Evolutionary conservation across 2,888 invertebrate genomes (phyloP).

Genomic region (Plusia festucae): DNA sequence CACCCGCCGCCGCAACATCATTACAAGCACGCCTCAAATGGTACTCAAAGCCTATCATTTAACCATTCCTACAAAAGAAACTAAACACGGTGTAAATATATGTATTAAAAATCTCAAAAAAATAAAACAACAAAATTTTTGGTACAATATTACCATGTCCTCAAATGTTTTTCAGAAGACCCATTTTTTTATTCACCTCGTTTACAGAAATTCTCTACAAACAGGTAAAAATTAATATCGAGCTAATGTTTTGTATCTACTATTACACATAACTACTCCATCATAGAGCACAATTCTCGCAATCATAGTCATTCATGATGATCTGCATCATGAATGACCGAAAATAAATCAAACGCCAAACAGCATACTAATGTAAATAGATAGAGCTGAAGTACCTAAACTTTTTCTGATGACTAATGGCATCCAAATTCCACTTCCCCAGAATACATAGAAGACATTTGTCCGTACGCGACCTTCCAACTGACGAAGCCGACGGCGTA

Average conservation of each 20-base stretch:
- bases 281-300: not conserved
- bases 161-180: no score
- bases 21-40: slow-evolving; percentile 85
- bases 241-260: not conserved
- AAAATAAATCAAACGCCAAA: no score
- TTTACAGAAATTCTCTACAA: not conserved
- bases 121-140: no score
- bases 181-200: no score
- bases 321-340: not conserved
- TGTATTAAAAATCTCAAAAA: no score
- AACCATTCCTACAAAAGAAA: no score
- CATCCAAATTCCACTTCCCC: slow-evolving; percentile 53
- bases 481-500: slow-evolving; percentile 95
- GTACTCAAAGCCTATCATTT: no score
- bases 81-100: no score
- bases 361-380: no score
- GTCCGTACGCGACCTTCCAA: slow-evolving; percentile 97
- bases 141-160: no score
- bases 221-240: not conserved
- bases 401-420: not conserved
- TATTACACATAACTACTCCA: not conserved
- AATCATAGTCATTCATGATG: no score
- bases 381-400: no score
- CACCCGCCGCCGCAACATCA: slow-evolving; percentile 89
- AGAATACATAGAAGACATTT: slow-evolving; percentile 98